A percentile compares a stretch with the other conserved stretches of the same genome.
Conservation (phyloP, 2,113 vertebrate genomes). For the Sapajus apella region DNA sequence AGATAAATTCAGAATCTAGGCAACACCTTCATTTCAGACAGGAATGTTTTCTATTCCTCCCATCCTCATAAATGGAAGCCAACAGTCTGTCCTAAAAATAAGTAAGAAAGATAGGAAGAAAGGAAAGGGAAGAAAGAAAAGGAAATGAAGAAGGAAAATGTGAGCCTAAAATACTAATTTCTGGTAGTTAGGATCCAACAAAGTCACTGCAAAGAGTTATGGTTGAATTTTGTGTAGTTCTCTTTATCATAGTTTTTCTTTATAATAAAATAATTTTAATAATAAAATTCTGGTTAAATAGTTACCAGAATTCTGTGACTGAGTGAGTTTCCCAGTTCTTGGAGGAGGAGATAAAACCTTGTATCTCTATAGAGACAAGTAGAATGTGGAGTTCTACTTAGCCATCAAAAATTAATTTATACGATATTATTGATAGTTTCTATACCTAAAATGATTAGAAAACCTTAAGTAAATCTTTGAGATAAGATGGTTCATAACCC, state of each 20-base stretch:
- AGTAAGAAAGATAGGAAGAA: neutral
- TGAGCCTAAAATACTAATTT: neutral
- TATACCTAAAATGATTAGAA: neutral
- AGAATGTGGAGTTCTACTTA: neutral
- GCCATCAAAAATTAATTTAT: neutral
- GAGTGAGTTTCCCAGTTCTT: neutral
- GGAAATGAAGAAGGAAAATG: neutral
- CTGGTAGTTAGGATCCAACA: neutral
- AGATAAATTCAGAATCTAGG: constrained; percentile 38
- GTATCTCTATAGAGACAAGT: neutral
- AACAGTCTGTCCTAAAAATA: neutral
- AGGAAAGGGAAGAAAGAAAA: neutral
- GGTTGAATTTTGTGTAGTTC: neutral
- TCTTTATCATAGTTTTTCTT: neutral
- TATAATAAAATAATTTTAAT: too few relatives aligned
- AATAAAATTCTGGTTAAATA: neutral
- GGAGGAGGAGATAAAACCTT: neutral
- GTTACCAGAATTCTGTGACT: neutral
- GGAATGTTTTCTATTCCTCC: neutral
- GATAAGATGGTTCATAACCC: neutral
- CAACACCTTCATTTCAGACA: constrained; percentile 39
- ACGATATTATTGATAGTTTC: neutral
- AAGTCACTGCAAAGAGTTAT: neutral
- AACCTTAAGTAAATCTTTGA: neutral
- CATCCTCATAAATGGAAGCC: neutral